Conservation (phyloP, 2,888 invertebrate genomes). For the Geophilus truncorum region DNA sequence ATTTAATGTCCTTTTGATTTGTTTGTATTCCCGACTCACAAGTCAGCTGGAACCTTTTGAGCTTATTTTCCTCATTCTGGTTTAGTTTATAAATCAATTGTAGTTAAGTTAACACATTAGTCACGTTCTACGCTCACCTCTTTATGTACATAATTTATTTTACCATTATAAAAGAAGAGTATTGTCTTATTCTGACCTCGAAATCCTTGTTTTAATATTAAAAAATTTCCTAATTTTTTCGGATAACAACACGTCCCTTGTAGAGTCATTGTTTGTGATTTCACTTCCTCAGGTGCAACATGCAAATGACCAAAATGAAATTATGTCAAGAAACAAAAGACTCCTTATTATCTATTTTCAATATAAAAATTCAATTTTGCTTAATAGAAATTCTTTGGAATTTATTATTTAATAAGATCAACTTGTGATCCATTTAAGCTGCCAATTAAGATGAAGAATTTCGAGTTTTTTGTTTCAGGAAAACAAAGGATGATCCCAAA, state of each 20-base stretch:
- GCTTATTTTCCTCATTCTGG: too few relatives aligned
- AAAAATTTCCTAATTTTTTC: background rate
- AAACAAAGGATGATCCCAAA: background rate
- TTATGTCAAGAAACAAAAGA: background rate
- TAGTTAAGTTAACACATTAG: too few relatives aligned
- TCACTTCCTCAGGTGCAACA: background rate
- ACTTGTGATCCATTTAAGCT: background rate
- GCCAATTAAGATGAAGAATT: background rate
- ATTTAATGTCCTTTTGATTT: too few relatives aligned
- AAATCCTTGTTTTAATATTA: background rate
- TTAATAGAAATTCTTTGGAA: too few relatives aligned
- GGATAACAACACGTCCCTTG: background rate
- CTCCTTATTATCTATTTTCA: background rate
- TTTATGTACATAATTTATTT: background rate
- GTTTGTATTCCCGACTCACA: too few relatives aligned
- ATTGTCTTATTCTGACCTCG: background rate
- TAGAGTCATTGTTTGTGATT: background rate
- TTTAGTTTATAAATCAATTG: too few relatives aligned
- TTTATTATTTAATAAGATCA: too few relatives aligned
- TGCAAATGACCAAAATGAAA: background rate
- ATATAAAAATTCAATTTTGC: too few relatives aligned
- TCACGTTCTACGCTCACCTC: background rate
- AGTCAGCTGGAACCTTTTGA: too few relatives aligned
- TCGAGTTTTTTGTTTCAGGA: background rate
- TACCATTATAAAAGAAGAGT: background rate